A percentile compares a stretch with the other conserved stretches of the same genome.
phyloP scores from a whole-genome alignment of 1,140 invertebrate species.

The Acromyrmex heyeri region DNA sequence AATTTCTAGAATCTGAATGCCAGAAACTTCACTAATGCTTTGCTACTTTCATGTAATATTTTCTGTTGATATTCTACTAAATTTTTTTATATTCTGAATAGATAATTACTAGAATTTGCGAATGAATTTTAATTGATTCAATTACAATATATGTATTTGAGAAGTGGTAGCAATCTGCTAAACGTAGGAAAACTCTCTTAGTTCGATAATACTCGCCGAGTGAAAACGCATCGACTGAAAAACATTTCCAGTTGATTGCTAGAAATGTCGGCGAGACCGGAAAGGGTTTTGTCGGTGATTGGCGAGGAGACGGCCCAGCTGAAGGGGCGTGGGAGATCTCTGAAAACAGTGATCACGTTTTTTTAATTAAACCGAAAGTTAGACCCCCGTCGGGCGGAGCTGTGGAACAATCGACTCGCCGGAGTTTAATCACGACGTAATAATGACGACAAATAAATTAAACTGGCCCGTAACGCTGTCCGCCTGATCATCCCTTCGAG shows the following conservation, averaged over 20 bases:
- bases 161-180: constrained; percentile 31
- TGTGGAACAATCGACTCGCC: constrained; percentile 69
- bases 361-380: constrained; percentile 81
- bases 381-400: constrained; percentile 55
- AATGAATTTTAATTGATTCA: not conserved
- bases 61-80: not conserved
- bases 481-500: constrained; percentile 67
- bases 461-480: constrained; percentile 72
- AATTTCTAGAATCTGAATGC: not conserved
- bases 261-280: constrained; percentile 54
- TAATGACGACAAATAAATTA: constrained; percentile 80
- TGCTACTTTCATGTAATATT: not conserved
- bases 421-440: constrained; percentile 79
- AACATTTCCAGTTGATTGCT: constrained; percentile 76
- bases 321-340: constrained; percentile 49
- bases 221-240: constrained; percentile 70
- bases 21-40: not conserved
- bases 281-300: constrained; percentile 56
- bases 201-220: constrained; percentile 49
- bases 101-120: constrained; percentile 15
- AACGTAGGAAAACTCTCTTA: constrained; percentile 28
- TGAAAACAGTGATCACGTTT: constrained; percentile 77
- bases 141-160: constrained; percentile 29
- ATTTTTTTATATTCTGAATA: not conserved
- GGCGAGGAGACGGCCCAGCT: constrained; percentile 8